A percentile compares a stretch with the other conserved stretches of the same genome.
Conservation (phyloP, 2,888 invertebrate genomes). For the Ochropacha duplaris region DNA sequence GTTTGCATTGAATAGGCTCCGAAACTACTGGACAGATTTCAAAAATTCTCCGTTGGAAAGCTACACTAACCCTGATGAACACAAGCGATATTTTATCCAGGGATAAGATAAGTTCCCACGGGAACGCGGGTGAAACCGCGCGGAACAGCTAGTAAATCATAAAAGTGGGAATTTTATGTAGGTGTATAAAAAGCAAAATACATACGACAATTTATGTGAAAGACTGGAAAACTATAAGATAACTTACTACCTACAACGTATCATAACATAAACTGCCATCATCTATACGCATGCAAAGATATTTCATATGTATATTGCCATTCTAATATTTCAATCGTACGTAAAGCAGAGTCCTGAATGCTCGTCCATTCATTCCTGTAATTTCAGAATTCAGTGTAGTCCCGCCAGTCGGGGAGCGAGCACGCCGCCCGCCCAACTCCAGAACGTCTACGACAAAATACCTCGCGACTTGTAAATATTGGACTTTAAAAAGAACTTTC, state of each 20-base stretch:
- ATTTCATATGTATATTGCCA: not conserved
- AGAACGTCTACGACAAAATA: not conserved
- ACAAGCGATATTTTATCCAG: no score
- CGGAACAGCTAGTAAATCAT: no score
- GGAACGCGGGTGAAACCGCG: no score
- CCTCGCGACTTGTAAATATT: constrained; percentile 2
- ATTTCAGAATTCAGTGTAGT: constrained; percentile 36
- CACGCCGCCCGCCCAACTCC: constrained; percentile 24
- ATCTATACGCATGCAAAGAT: not conserved
- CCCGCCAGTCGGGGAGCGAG: constrained; percentile 30
- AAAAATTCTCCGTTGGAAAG: no score
- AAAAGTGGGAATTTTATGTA: no score
- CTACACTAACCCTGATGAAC: no score
- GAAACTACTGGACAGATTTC: no score
- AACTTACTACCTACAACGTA: not conserved
- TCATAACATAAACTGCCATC: not conserved
- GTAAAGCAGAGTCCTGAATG: constrained; percentile 16
- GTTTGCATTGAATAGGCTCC: no score
- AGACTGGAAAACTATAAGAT: not conserved
- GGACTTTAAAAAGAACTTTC: not conserved
- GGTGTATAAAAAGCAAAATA: no score
- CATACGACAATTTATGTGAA: no score
- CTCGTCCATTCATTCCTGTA: constrained; percentile 6
- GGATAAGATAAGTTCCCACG: no score
- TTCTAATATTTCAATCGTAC: constrained; percentile 16